Percentiles rank a stretch among this genome's conserved stretches.
Evolutionary conservation across 2,797 vertebrate species (phyloP).

Genomic region (Diplodus puntazzo): DNA sequence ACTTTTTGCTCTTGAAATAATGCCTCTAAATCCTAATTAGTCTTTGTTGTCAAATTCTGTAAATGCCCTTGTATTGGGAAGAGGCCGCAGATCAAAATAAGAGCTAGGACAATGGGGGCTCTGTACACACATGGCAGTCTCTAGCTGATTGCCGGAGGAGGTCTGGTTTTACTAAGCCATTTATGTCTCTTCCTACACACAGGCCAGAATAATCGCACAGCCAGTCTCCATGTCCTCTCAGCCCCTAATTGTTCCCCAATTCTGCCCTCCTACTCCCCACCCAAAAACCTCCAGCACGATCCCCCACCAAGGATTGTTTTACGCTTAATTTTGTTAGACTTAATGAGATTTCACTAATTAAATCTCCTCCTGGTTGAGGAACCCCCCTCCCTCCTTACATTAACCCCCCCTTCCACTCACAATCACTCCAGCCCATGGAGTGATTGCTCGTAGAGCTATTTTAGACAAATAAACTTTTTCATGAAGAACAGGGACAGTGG

Average conservation of each 20-base stretch:
- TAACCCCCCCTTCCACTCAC: constrained; percentile 78
- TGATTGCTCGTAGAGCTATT: constrained; percentile 88
- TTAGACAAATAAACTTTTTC: constrained; percentile 91
- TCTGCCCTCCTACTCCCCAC: constrained; percentile 38
- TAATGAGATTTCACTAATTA: constrained; percentile 99
- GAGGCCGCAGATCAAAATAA: constrained; percentile 16
- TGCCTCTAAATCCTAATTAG: constrained; percentile 27
- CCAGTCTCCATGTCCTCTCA: constrained; percentile 61
- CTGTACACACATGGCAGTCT: constrained; percentile 64
- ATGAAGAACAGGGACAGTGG: constrained; percentile 63
- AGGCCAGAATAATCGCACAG: constrained; percentile 65
- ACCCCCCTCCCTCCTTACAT: constrained; percentile 83
- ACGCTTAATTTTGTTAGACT: constrained; percentile 97
- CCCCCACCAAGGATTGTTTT: constrained; percentile 97
- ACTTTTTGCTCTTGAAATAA: constrained; percentile 15
- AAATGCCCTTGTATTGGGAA: constrained; percentile 4
- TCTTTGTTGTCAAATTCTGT: constrained; percentile 11
- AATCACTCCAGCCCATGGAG: constrained; percentile 87
- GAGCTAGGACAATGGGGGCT: constrained; percentile 40
- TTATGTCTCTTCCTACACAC: constrained; percentile 61
- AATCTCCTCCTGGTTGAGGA: constrained; percentile 94
- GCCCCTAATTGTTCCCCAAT: constrained; percentile 50
- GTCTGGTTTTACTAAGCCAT: constrained; percentile 72
- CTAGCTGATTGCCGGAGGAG: constrained; percentile 72
- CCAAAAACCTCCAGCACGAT: constrained; percentile 70